phyloP scores from a whole-genome alignment of 2,113 vertebrate species.

The Albula goreensis region DNA sequence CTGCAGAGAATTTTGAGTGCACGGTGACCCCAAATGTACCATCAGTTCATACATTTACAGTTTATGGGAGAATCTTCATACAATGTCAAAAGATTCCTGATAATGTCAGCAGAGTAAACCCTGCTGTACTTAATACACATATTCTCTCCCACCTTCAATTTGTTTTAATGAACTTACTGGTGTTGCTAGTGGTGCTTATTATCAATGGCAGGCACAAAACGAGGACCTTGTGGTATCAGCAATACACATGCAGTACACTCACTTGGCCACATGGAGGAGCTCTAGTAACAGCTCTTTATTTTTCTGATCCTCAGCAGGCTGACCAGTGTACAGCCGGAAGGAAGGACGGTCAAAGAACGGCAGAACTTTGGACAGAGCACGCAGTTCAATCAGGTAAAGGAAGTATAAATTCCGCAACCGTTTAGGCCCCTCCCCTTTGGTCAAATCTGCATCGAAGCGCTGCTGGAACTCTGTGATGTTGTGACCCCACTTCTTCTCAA shows the following conservation, averaged over 20 bases:
- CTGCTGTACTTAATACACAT: not conserved
- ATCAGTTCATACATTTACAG: not conserved
- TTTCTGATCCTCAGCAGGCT: conserved; percentile 64
- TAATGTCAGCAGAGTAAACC: not conserved
- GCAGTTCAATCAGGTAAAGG: conserved; percentile 88
- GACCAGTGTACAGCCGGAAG: conserved; percentile 83
- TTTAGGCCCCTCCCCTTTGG: conserved; percentile 83
- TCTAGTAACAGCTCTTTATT: conserved; percentile 78
- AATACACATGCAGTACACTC: conserved; percentile 43
- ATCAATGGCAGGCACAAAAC: too few species aligned
- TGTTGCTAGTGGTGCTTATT: not conserved
- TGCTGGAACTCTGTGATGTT: conserved; percentile 85
- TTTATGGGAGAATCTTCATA: not conserved
- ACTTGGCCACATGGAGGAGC: conserved; percentile 83
- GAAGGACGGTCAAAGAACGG: conserved; percentile 81
- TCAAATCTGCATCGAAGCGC: conserved; percentile 84
- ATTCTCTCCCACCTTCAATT: not conserved
- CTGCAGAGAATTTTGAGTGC: conserved; percentile 53
- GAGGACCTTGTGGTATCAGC: too few species aligned
- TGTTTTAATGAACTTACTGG: not conserved
- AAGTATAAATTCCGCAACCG: conserved; percentile 92
- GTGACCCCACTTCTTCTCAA: conserved; percentile 85
- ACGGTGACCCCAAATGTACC: not conserved
- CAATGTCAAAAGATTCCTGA: not conserved
- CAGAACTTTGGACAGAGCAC: conserved; percentile 84